Conservation (phyloP, 2,113 vertebrate species). For the Phalacrocorax brasilianus region DNA sequence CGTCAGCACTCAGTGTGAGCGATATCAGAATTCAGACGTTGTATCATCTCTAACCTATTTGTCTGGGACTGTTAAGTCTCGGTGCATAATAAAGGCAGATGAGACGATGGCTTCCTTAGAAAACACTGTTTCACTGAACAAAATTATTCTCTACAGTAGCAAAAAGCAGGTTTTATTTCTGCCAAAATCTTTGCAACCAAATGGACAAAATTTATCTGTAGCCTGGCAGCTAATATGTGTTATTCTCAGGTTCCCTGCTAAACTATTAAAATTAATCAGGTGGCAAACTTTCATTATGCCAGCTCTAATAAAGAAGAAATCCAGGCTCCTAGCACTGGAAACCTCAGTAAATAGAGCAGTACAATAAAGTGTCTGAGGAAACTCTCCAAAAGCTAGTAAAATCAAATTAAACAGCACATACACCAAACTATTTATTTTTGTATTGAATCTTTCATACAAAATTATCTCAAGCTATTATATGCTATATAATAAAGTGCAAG, state of each 20-base stretch:
- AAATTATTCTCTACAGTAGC: not conserved
- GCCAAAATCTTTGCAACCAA: constrained; percentile 60
- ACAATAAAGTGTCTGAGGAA: constrained; percentile 47
- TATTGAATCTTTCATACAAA: not conserved
- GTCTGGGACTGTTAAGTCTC: not conserved
- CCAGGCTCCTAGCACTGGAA: constrained; percentile 20
- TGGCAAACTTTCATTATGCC: constrained; percentile 74
- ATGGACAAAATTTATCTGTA: constrained; percentile 65
- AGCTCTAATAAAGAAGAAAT: constrained; percentile 71
- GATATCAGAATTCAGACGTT: not conserved
- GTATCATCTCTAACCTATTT: not conserved
- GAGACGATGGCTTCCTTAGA: constrained; percentile 13
- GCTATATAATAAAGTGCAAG: not conserved
- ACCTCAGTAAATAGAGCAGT: constrained; percentile 59
- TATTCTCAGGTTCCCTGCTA: constrained; percentile 65
- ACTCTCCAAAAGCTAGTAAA: constrained; percentile 36
- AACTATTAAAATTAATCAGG: constrained; percentile 78
- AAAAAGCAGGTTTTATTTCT: constrained; percentile 64
- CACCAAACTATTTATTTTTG: constrained; percentile 18
- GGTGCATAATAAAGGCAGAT: not conserved
- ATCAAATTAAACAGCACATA: constrained; percentile 19
- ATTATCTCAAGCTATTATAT: not conserved
- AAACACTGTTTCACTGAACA: not conserved
- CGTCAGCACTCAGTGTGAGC: not conserved
- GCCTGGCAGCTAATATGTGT: constrained; percentile 60